phyloP scores from a whole-genome alignment of 92 coral and sea anemone species.

The Siderastrea radians region DNA sequence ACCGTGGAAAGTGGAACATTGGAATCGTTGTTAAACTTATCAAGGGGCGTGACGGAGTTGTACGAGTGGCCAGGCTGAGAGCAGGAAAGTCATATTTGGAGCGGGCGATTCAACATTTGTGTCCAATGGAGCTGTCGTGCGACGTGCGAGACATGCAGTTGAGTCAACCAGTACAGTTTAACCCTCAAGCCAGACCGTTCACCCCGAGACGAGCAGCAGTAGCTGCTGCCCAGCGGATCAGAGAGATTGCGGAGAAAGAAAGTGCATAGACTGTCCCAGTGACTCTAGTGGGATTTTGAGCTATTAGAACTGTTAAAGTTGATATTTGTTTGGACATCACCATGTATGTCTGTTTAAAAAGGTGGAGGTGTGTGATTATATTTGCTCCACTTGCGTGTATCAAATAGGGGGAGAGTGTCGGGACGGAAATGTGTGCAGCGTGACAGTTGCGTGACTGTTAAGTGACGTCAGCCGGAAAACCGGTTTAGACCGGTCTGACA shows the following conservation, averaged over 20 bases:
- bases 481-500: too few species aligned
- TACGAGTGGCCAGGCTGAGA: slow-evolving; percentile 49
- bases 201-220: slow-evolving; percentile 26
- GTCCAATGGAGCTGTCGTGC: slow-evolving; percentile 62
- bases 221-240: slow-evolving; percentile 46
- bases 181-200: slow-evolving; percentile 24
- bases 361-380: slow-evolving; percentile 21
- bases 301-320: slow-evolving; percentile 15
- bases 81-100: slow-evolving; percentile 45
- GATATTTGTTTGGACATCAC: neutral
- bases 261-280: neutral
- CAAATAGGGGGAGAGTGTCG: slow-evolving; percentile 52
- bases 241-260: slow-evolving; percentile 21
- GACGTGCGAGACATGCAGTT: neutral
- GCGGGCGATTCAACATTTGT: slow-evolving; percentile 54
- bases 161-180: slow-evolving; percentile 4
- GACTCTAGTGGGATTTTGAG: neutral
- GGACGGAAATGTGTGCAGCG: neutral
- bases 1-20: slow-evolving; percentile 62
- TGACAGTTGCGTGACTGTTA: too few species aligned
- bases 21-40: slow-evolving; percentile 45
- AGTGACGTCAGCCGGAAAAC: too few species aligned
- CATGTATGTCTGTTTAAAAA: neutral
- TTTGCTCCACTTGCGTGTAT: slow-evolving; percentile 43
- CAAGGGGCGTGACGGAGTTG: slow-evolving; percentile 25